Evolutionary conservation across 2,888 invertebrate species (phyloP).

Genomic region (Hypolimnas misippus): DNA sequence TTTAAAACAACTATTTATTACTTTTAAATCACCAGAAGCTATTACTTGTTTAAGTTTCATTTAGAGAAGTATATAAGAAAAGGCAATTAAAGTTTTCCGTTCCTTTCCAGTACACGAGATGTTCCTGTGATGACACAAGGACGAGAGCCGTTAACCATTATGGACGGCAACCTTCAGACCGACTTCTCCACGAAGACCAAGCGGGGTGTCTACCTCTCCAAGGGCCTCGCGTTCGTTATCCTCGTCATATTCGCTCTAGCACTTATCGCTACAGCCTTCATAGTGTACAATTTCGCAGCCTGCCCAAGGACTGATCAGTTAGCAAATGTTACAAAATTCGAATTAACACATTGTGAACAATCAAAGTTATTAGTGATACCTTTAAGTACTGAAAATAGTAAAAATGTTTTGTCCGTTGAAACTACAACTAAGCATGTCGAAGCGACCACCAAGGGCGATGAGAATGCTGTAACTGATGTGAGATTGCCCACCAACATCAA

Average conservation of each 20-base stretch:
- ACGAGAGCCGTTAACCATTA: slow-evolving; percentile 80
- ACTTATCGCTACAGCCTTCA: slow-evolving; percentile 87
- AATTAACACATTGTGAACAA: slow-evolving; percentile 72
- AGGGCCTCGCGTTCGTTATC: slow-evolving; percentile 85
- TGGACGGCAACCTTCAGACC: slow-evolving; percentile 84
- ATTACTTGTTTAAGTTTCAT: too few species aligned
- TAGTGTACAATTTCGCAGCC: slow-evolving; percentile 90
- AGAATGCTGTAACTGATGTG: slow-evolving; percentile 76
- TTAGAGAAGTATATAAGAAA: too few species aligned
- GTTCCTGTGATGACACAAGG: slow-evolving; percentile 79
- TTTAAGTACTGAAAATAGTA: slow-evolving; percentile 67
- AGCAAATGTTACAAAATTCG: slow-evolving; percentile 75
- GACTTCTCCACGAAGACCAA: slow-evolving; percentile 86
- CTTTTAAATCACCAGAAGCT: too few species aligned
- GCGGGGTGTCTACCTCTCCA: slow-evolving; percentile 86
- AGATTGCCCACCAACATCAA: slow-evolving; percentile 87
- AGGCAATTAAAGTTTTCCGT: too few species aligned
- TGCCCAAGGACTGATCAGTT: slow-evolving; percentile 82
- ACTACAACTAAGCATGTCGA: slow-evolving; percentile 54
- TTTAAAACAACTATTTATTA: too few species aligned
- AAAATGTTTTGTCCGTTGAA: slow-evolving; percentile 64
- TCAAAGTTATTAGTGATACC: slow-evolving; percentile 72
- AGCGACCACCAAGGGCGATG: slow-evolving; percentile 48
- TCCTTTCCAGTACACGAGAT: slow-evolving; percentile 82
- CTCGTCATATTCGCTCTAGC: slow-evolving; percentile 86